These are phyloP conservation scores for Gymnobelideus leadbeateri DNA, from an alignment of 2,113 vertebrate species.

Conservation along the genomic window DNA sequence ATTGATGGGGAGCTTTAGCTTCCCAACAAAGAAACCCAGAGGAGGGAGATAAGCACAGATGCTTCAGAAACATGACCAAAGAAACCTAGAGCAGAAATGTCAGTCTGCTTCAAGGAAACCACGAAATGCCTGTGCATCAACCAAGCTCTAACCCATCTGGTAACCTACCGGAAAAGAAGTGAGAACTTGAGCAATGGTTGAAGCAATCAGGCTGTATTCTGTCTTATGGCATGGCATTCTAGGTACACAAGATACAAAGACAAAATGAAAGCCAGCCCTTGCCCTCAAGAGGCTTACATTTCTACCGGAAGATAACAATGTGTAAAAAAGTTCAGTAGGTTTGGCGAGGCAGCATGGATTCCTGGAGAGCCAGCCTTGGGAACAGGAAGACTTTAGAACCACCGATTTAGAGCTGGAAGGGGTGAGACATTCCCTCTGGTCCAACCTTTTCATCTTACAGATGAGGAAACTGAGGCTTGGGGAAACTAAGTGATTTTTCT, in stretches of 20 bases:
- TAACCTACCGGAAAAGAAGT: neutral
- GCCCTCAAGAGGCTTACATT: neutral
- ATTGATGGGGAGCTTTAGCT: neutral
- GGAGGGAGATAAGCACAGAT: neutral
- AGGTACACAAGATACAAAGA: neutral
- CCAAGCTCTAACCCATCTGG: neutral
- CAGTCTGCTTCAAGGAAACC: neutral
- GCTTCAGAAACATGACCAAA: neutral
- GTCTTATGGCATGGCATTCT: neutral
- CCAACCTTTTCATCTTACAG: neutral
- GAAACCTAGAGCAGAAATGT: neutral
- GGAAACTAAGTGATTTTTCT: neutral
- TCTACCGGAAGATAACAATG: neutral
- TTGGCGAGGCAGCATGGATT: neutral
- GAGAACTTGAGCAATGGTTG: neutral
- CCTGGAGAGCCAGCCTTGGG: neutral
- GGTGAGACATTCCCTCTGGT: neutral
- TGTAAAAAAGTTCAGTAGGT: neutral
- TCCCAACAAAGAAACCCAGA: neutral
- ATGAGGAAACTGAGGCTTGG: neutral
- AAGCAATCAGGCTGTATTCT: accelerated
- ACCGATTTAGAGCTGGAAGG: neutral
- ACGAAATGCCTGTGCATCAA: neutral
- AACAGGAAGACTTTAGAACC: slow-evolving; percentile 19
- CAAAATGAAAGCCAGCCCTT: neutral